Evolutionary conservation across 2,797 vertebrate species (phyloP).

Genomic region (Dryobates pubescens): DNA sequence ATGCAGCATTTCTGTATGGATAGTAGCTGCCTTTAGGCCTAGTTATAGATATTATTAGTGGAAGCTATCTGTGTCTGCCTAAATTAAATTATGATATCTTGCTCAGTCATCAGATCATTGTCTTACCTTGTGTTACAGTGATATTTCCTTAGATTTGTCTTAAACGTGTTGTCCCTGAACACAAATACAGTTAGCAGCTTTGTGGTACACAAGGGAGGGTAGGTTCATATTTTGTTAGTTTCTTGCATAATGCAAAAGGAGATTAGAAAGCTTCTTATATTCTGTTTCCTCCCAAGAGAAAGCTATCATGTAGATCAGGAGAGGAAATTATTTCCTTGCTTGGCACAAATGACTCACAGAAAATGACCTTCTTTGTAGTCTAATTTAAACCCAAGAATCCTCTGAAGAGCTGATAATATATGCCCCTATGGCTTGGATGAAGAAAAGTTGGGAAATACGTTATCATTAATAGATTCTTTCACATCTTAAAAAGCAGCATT

Average conservation of each 20-base stretch:
- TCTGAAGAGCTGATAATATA: conserved; percentile 49
- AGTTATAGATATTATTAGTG: neutral
- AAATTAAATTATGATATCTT: neutral
- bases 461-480: conserved; percentile 1
- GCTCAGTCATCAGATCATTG: neutral
- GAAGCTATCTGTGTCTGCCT: neutral
- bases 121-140: neutral
- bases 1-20: neutral
- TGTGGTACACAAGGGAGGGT: conserved; percentile 4
- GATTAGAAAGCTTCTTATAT: conserved; percentile 69
- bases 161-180: conserved; percentile 7
- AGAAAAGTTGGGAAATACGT: conserved; percentile 16
- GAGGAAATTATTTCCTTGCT: conserved; percentile 71
- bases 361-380: conserved; percentile 70
- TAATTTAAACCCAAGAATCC: conserved; percentile 72
- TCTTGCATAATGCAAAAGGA: conserved; percentile 58
- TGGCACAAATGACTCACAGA: conserved; percentile 74
- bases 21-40: neutral
- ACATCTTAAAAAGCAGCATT: conserved; percentile 23
- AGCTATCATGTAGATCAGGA: conserved; percentile 66
- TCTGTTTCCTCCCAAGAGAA: conserved; percentile 67
- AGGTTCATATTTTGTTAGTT: conserved; percentile 44
- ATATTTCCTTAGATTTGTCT: conserved; percentile 19
- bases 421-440: conserved; percentile 32
- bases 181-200: conserved; percentile 39